Percentiles rank a stretch among this genome's conserved stretches.
Conservation (phyloP, 2,113 vertebrate species). For the Trogon melanurus region DNA sequence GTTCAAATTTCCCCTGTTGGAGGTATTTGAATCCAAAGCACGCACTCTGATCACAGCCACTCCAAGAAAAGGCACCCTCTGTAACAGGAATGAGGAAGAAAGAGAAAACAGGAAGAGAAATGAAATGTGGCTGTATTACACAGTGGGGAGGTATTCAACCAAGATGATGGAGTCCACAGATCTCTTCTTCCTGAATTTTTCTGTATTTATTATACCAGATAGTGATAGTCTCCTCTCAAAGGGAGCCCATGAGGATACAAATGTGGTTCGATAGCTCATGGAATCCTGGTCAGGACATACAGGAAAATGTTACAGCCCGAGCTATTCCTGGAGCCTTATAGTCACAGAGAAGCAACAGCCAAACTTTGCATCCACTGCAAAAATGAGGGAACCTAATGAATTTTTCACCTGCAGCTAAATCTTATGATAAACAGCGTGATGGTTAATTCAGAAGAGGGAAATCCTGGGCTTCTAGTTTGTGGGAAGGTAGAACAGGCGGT, state of each 20-base stretch:
- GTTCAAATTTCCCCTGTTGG: background rate
- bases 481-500: background rate
- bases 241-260: rapidly evolving
- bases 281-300: background rate
- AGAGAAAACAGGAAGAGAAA: background rate
- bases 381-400: background rate
- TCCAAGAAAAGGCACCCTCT: background rate
- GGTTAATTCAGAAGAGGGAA: background rate
- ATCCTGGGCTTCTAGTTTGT: background rate
- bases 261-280: background rate
- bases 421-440: background rate
- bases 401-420: background rate
- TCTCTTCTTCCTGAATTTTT: background rate
- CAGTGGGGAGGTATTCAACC: background rate
- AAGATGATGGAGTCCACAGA: background rate
- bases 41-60: background rate
- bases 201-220: background rate
- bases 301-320: background rate
- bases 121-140: background rate
- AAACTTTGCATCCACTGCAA: background rate
- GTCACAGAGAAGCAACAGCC: background rate
- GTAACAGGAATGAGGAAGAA: background rate
- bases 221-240: background rate
- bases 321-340: background rate
- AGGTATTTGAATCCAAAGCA: background rate